A percentile compares a stretch with the other conserved stretches of the same genome.
Evolutionary conservation across 2,797 vertebrate genomes (phyloP).

Genomic region (Sebastes vulpes): DNA sequence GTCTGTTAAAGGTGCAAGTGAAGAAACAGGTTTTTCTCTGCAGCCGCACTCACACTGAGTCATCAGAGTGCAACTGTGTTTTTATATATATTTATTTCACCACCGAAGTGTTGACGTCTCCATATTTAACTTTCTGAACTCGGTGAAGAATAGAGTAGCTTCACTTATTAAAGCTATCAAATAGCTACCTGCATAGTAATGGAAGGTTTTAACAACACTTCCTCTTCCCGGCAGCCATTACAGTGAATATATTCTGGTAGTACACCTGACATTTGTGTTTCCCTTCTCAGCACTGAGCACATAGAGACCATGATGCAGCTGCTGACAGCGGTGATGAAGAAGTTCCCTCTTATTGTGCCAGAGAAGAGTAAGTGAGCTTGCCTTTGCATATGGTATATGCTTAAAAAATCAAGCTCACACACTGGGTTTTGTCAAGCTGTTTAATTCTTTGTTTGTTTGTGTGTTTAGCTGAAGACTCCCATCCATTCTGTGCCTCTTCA

Average conservation of each 20-base stretch:
- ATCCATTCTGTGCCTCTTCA: constrained; percentile 93
- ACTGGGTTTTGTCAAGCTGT: not conserved
- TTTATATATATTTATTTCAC: not conserved
- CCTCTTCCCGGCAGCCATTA: not conserved
- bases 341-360: constrained; percentile 92
- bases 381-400: not conserved
- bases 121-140: not conserved
- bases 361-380: constrained; percentile 90
- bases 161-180: not conserved
- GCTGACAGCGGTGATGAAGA: constrained; percentile 95
- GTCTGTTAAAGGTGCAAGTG: not conserved
- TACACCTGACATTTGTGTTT: constrained; percentile 16
- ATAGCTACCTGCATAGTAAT: not conserved
- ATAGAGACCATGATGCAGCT: constrained; percentile 94
- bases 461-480: constrained; percentile 88
- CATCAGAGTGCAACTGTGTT: not conserved
- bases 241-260: not conserved
- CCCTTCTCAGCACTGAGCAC: constrained; percentile 89
- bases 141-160: not conserved
- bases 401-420: not conserved
- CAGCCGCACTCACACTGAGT: not conserved
- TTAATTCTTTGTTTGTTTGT: not conserved
- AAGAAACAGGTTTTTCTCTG: not conserved
- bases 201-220: not conserved
- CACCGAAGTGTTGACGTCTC: not conserved